Conservation (phyloP, 2,888 invertebrate genomes). For the Scaptomyza cyrtandrae region DNA sequence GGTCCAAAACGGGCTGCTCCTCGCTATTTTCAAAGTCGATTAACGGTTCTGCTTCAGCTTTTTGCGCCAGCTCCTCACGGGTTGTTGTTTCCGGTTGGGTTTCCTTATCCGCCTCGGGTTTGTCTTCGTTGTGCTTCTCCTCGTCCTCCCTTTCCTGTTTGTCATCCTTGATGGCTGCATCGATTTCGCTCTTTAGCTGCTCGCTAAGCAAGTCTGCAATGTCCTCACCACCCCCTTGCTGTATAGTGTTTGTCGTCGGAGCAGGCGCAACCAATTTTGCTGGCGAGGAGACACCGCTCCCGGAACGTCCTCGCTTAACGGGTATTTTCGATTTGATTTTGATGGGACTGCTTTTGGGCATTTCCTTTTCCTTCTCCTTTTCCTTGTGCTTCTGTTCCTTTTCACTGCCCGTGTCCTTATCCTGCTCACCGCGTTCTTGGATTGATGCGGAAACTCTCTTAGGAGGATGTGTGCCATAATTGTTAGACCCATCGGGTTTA, state of each 20-base stretch:
- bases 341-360: slow-evolving; percentile 82
- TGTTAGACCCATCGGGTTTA: slow-evolving; percentile 34
- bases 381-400: slow-evolving; percentile 69
- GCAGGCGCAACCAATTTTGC: slow-evolving; percentile 80
- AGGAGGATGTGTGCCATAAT: slow-evolving; percentile 84
- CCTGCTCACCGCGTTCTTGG: slow-evolving; percentile 69
- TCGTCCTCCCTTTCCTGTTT: slow-evolving; percentile 55
- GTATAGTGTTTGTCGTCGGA: slow-evolving; percentile 64
- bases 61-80: slow-evolving; percentile 24
- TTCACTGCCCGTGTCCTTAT: slow-evolving; percentile 68
- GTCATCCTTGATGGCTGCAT: slow-evolving; percentile 83
- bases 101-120: slow-evolving; percentile 68
- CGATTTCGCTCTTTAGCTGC: slow-evolving; percentile 82
- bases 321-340: slow-evolving; percentile 84
- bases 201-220: slow-evolving; percentile 83
- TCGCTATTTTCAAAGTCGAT: slow-evolving; percentile 52
- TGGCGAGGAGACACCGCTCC: slow-evolving; percentile 83
- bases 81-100: slow-evolving; percentile 24
- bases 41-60: slow-evolving; percentile 51
- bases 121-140: slow-evolving; percentile 38
- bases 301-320: slow-evolving; percentile 75
- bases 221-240: slow-evolving; percentile 84
- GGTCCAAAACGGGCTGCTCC: slow-evolving; percentile 20
- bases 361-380: slow-evolving; percentile 60
- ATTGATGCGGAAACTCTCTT: slow-evolving; percentile 50